Percentiles rank a stretch among this genome's conserved stretches.
Conservation (phyloP, 2,888 invertebrate species). For the Eupithecia subumbrata region DNA sequence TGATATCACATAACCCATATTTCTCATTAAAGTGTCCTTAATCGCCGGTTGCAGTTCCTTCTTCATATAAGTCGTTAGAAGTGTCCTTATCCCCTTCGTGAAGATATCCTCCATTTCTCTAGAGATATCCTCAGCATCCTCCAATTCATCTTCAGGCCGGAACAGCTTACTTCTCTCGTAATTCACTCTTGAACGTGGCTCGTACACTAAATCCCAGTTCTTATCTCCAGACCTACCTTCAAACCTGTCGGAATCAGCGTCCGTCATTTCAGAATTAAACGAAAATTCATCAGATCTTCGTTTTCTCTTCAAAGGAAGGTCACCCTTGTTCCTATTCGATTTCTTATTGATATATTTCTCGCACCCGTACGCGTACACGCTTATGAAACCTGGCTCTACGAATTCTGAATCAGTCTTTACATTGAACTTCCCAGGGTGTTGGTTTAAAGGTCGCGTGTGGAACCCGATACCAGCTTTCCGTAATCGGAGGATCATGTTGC, state of each 20-base stretch:
- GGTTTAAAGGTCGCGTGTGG: slow-evolving; percentile 88
- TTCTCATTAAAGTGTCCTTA: slow-evolving; percentile 93
- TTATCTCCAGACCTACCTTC: slow-evolving; percentile 63
- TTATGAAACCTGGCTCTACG: slow-evolving; percentile 92
- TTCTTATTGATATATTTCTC: slow-evolving; percentile 83
- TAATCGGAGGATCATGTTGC: slow-evolving; percentile 91
- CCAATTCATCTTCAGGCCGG: slow-evolving; percentile 80
- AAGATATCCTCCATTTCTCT: slow-evolving; percentile 94
- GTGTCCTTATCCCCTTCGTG: slow-evolving; percentile 91
- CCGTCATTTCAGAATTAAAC: slow-evolving; percentile 67
- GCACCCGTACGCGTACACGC: slow-evolving; percentile 93
- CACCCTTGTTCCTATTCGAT: slow-evolving; percentile 70
- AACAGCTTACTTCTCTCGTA: slow-evolving; percentile 80
- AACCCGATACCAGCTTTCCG: slow-evolving; percentile 92
- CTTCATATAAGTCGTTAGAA: slow-evolving; percentile 92
- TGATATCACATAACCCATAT: slow-evolving; percentile 94
- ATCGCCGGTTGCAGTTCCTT: slow-evolving; percentile 92
- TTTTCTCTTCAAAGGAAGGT: slow-evolving; percentile 64
- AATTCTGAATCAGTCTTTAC: slow-evolving; percentile 93
- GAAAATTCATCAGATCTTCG: slow-evolving; percentile 74
- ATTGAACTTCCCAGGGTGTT: slow-evolving; percentile 88
- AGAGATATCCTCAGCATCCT: slow-evolving; percentile 87
- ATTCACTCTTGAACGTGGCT: slow-evolving; percentile 67
- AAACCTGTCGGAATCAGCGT: slow-evolving; percentile 52
- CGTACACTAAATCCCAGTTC: slow-evolving; percentile 70